Base-by-base conservation (phyloP, 2,888 invertebrate species). In the Yponomeuta plumbellus region DNA sequence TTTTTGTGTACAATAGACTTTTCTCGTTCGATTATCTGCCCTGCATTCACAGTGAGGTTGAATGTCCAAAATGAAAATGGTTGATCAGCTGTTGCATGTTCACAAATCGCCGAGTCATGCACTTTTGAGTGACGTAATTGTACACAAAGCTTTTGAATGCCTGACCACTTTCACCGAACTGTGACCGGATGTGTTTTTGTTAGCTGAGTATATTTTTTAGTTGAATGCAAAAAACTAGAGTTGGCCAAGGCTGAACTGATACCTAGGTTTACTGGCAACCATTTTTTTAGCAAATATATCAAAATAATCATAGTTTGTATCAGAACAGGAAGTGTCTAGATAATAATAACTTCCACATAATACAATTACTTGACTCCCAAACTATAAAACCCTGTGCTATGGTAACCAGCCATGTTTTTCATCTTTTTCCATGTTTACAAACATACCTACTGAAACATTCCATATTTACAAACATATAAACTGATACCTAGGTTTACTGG, bases 91-190 rank as follows among this genome's bases (percentile, higher is more conserved):
- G 34, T 34, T 10, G 34, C 34, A 34, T 26, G 26, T 44, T 2
- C 44, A 44, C 13, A 1, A 52, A 52, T 52, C 21, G 59, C 59
- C 21, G 13, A n/a, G 21, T 59, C 59, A 59, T 13, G 59, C 21
- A 11, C 59, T 22, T 2, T n/a, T 13, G 21, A 59, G 23, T 59
- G 59, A 59, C 22, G 59, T 21, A 59, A 59, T 22, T 21, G 10
- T 13, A 23, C 44, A 52, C 44, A 52, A 52, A 17, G 44, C 44
- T 52, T 52, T 52, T 52, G 44, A 52, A 52, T 52, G 34, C 23
- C 21, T 44, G 44, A 44, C 63, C 44, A 63, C 63, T 63, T 63
- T 63, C 63, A 21, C 63, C 44, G 17, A 44, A 63, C 21, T 63
- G 13, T 21, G 63, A 44, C 44, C 63, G 63, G 63, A 44, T 22